These are phyloP conservation scores for Lasiurus cinereus DNA, from an alignment of 2,113 vertebrate genomes.

Conservation along the genomic window DNA sequence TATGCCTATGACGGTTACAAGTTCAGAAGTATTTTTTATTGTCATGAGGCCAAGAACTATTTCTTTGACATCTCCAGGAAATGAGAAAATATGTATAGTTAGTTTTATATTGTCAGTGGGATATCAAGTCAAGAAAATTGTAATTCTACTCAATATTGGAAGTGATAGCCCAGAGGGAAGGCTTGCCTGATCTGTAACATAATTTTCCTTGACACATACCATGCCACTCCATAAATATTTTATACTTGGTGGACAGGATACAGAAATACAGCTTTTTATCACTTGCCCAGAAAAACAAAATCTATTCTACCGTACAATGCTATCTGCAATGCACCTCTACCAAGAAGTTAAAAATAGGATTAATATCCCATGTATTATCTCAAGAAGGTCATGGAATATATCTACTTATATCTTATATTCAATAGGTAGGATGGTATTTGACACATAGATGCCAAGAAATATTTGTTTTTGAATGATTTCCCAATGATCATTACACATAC, in stretches of 20 bases:
- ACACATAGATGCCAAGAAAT: background rate
- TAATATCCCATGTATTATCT: background rate
- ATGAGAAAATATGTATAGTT: background rate
- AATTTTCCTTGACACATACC: background rate
- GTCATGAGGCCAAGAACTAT: background rate
- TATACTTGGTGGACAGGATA: background rate
- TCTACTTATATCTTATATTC: background rate
- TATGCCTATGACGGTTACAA: background rate
- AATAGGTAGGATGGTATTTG: background rate
- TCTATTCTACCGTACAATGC: background rate
- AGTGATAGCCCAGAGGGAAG: background rate
- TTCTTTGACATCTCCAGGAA: slow-evolving; percentile 33
- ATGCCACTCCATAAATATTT: slow-evolving; percentile 13
- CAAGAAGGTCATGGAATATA: background rate
- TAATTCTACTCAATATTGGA: slow-evolving; percentile 42
- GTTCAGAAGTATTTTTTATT: slow-evolving; percentile 26
- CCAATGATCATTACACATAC: background rate
- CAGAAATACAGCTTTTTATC: background rate
- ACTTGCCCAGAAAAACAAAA: background rate
- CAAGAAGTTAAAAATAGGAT: slow-evolving; percentile 5
- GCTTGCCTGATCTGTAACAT: background rate
- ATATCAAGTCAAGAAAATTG: slow-evolving; percentile 1
- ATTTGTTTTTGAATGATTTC: background rate
- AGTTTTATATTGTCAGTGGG: slow-evolving; percentile 35
- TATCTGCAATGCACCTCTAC: background rate